Evolutionary conservation across 2,113 vertebrate genomes (phyloP).

Genomic region (Eupsittula cactorum): DNA sequence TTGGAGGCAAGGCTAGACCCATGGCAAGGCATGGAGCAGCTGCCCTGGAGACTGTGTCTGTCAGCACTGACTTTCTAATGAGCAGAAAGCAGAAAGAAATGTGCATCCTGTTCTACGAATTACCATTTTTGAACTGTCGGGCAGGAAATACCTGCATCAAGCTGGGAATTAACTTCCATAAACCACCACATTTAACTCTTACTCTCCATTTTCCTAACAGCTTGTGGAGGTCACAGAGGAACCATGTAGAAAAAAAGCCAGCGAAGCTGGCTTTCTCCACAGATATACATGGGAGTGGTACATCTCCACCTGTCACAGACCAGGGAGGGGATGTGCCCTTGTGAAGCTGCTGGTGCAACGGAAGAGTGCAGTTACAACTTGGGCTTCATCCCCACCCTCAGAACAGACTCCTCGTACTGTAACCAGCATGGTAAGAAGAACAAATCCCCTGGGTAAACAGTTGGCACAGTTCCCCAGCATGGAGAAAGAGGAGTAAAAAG

Average conservation of each 20-base stretch:
- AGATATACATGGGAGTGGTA: neutral
- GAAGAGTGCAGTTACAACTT: neutral
- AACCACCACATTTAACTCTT: neutral
- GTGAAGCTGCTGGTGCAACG: neutral
- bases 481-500: neutral
- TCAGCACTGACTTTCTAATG: neutral
- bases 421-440: neutral
- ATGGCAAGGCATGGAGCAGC: neutral
- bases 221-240: neutral
- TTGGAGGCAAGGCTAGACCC: neutral
- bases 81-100: conserved; percentile 16
- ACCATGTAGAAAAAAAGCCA: rapidly evolving
- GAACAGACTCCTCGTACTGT: neutral
- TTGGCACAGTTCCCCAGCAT: neutral
- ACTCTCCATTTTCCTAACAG: neutral
- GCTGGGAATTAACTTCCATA: neutral
- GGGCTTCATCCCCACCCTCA: neutral
- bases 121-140: neutral
- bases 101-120: neutral
- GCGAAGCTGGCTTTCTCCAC: neutral
- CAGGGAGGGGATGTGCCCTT: neutral
- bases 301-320: neutral
- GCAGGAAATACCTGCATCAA: conserved; percentile 18
- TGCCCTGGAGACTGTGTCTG: neutral
- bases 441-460: neutral